Percentiles rank a stretch among this genome's conserved stretches.
phyloP scores from a whole-genome alignment of 2,888 invertebrate genomes.

The Callinectes sapidus region DNA sequence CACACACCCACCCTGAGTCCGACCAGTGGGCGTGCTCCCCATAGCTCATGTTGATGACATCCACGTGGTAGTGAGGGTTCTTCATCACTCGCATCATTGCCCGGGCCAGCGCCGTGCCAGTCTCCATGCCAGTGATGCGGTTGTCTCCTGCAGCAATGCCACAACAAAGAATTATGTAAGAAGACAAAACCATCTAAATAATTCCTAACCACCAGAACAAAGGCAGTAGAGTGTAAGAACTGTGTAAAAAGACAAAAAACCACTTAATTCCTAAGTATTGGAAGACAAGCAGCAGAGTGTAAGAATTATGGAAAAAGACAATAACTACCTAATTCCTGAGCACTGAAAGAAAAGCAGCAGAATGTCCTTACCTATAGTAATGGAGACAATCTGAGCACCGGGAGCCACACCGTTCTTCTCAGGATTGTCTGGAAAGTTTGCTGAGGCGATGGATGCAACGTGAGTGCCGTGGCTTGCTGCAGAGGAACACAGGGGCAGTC shows the following conservation, averaged over 20 bases:
- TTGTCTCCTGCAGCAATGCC: slow-evolving; percentile 82
- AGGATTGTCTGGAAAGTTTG: slow-evolving; percentile 88
- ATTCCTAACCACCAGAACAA: neutral
- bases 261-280: neutral
- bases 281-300: neutral
- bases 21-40: slow-evolving; percentile 96
- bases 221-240: neutral
- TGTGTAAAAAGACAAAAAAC: neutral
- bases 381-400: slow-evolving; percentile 93
- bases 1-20: slow-evolving; percentile 85
- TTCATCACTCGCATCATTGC: slow-evolving; percentile 92
- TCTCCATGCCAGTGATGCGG: slow-evolving; percentile 96
- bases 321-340: neutral
- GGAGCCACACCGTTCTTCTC: slow-evolving; percentile 96
- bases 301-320: neutral
- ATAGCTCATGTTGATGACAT: slow-evolving; percentile 98
- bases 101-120: slow-evolving; percentile 92
- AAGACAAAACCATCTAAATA: too few relatives aligned
- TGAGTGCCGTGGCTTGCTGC: slow-evolving; percentile 97
- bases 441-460: slow-evolving; percentile 96
- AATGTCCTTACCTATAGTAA: slow-evolving; percentile 83
- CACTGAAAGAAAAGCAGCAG: neutral
- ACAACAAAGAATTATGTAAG: slow-evolving; percentile 55
- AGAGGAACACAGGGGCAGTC: slow-evolving; percentile 72
- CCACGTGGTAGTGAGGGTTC: slow-evolving; percentile 77